Evolutionary conservation across 1,140 invertebrate genomes (phyloP).

Genomic region (Aphidius gifuensis): DNA sequence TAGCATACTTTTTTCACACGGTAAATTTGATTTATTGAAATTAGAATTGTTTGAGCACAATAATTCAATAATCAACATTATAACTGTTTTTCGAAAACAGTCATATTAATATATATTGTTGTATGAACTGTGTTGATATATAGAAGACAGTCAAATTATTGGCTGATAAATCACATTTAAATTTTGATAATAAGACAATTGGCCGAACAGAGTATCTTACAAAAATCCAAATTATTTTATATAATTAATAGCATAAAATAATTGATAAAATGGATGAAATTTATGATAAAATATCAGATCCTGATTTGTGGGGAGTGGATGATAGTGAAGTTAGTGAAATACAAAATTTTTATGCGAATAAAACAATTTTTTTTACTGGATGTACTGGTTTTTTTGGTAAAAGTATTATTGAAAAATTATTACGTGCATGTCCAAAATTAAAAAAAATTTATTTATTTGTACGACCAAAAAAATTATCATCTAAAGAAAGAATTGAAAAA

Average conservation of each 20-base stretch:
- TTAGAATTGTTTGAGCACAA: neutral
- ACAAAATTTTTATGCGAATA: conserved; percentile 30
- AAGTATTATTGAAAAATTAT: conserved; percentile 62
- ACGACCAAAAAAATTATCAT: conserved; percentile 54
- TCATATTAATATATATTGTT: neutral
- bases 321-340: conserved; percentile 36
- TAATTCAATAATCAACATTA: no score
- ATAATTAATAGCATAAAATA: no score
- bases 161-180: no score
- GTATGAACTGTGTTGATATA: no score
- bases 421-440: conserved; percentile 59
- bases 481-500: conserved; percentile 40
- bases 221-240: no score
- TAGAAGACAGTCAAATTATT: no score
- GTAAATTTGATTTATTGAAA: no score
- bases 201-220: no score
- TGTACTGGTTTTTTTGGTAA: conserved; percentile 63
- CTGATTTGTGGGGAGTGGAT: conserved; percentile 10
- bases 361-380: conserved; percentile 33
- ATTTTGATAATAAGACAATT: no score
- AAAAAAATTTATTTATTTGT: conserved; percentile 61
- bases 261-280: conserved; percentile 26
- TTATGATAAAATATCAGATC: conserved; percentile 29
- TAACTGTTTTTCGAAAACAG: no score
- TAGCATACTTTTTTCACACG: no score